Conservation (phyloP, 2,888 invertebrate species). For the Alitta virens region DNA sequence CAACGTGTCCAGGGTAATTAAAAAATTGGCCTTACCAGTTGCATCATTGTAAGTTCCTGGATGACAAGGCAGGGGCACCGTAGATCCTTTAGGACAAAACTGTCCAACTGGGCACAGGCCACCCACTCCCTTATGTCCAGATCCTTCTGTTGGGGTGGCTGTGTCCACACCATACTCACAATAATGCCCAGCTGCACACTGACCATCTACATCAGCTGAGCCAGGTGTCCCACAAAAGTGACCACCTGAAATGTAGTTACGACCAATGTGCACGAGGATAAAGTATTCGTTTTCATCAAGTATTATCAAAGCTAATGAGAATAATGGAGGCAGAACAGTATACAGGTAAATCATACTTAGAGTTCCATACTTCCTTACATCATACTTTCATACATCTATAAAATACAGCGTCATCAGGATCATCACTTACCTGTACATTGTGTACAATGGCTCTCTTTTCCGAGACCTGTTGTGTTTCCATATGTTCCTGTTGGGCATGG, state of each 20-base stretch:
- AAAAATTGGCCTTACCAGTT: conserved; percentile 31
- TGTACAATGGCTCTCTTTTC: conserved; percentile 40
- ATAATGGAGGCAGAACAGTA: too few species aligned
- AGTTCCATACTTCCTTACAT: too few species aligned
- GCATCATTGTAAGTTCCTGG: conserved; percentile 42
- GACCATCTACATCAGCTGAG: conserved; percentile 37
- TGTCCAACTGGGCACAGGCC: conserved; percentile 42
- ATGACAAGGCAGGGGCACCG: conserved; percentile 36
- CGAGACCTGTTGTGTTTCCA: conserved; percentile 45
- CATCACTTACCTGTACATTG: conserved; percentile 43
- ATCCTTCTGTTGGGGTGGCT: conserved; percentile 33
- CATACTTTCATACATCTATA: too few species aligned
- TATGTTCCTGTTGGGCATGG: conserved; percentile 48
- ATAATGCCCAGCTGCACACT: conserved; percentile 48
- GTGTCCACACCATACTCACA: conserved; percentile 47
- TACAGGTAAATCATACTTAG: too few species aligned
- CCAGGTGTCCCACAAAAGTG: conserved; percentile 47
- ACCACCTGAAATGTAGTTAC: conserved; percentile 41
- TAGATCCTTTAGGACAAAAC: conserved; percentile 47
- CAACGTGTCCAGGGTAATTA: too few species aligned
- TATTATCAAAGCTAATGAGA: too few species aligned
- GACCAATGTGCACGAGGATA: too few species aligned
- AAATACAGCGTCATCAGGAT: not conserved
- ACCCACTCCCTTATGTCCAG: conserved; percentile 36
- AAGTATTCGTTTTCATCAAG: too few species aligned